Percentiles rank a stretch among this genome's conserved stretches.
Evolutionary conservation across 2,797 vertebrate species (phyloP).

Genomic region (Darevskia nairensis): DNA sequence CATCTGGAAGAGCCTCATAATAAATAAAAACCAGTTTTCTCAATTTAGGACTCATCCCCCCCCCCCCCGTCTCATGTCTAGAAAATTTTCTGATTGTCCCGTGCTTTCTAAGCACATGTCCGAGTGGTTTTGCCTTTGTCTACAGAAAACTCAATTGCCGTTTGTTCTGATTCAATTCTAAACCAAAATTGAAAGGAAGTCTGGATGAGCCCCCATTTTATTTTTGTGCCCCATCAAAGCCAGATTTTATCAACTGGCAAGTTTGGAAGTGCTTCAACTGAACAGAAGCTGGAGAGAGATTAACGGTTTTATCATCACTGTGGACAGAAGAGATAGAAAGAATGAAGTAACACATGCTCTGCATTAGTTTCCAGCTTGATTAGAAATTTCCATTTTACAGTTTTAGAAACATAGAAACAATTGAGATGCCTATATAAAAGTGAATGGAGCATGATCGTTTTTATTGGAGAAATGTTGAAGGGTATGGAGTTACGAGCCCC

Average conservation of each 20-base stretch:
- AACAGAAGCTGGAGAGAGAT: background rate
- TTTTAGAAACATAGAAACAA: background rate
- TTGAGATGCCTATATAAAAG: background rate
- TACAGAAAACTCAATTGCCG: too few species aligned
- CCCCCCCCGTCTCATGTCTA: too few species aligned
- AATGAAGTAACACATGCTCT: background rate
- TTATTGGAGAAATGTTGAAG: too few species aligned
- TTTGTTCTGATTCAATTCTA: too few species aligned
- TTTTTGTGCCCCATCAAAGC: background rate
- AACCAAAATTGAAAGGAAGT: too few species aligned
- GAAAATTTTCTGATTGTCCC: too few species aligned
- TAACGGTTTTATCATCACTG: background rate
- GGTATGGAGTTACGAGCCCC: too few species aligned
- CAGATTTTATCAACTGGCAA: background rate
- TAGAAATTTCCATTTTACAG: background rate
- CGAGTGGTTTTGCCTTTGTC: too few species aligned
- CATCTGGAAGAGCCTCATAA: too few species aligned
- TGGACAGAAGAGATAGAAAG: background rate
- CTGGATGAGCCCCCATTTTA: background rate
- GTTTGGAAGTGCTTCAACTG: background rate
- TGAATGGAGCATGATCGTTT: background rate
- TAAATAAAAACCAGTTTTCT: background rate
- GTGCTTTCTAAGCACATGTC: too few species aligned
- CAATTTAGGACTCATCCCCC: too few species aligned
- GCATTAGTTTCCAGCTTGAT: background rate